These are phyloP conservation scores for Drosophila lowei DNA, from an alignment of 1,140 invertebrate species.

Conservation along the genomic window DNA sequence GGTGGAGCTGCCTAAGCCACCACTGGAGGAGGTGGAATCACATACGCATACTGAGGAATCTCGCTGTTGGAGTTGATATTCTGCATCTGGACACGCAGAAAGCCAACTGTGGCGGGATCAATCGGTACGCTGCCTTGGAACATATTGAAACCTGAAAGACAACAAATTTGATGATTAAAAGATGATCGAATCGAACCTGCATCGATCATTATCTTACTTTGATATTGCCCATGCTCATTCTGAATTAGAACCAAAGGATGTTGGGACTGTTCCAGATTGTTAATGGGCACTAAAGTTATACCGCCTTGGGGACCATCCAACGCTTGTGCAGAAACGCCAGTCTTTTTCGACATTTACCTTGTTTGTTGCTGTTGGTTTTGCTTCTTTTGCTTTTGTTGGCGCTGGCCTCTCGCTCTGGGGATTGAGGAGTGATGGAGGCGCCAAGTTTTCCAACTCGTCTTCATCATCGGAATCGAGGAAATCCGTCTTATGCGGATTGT, in stretches of 20 bases:
- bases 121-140: conserved; percentile 46
- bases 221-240: conserved; percentile 66
- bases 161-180: neutral
- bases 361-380: neutral
- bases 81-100: conserved; percentile 30
- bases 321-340: neutral
- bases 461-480: conserved; percentile 25
- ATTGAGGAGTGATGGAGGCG: too few species aligned
- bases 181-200: accelerated
- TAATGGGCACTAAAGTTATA: conserved; percentile 40
- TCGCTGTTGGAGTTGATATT: conserved; percentile 31
- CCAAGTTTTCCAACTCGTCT: conserved; percentile 4
- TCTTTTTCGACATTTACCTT: neutral
- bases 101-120: conserved; percentile 38
- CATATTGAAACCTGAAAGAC: conserved; percentile 54
- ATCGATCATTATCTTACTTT: conserved; percentile 42
- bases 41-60: conserved; percentile 39
- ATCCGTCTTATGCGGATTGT: conserved; percentile 55
- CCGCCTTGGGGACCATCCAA: neutral
- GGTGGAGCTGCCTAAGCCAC: neutral
- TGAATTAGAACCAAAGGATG: conserved; percentile 61
- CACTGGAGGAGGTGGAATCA: conserved; percentile 12
- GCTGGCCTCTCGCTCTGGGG: too few species aligned
- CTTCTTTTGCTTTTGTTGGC: neutral
- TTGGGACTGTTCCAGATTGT: conserved; percentile 35